Percentiles rank a stretch among this genome's conserved stretches.
Evolutionary conservation across 2,797 vertebrate genomes (phyloP).

Genomic region (Eptatretus atami): DNA sequence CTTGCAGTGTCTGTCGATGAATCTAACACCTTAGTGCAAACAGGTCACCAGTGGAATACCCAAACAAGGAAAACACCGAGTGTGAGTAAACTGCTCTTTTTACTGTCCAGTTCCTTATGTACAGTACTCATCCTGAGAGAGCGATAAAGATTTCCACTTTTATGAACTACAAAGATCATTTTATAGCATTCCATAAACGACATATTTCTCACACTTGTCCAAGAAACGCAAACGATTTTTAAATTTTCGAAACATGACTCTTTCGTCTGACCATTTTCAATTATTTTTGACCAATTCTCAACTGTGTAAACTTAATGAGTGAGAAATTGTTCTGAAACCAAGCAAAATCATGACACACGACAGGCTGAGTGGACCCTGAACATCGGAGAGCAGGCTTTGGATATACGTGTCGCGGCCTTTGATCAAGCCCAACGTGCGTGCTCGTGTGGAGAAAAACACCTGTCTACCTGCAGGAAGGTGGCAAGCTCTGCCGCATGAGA

Average conservation of each 20-base stretch:
- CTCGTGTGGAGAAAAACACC: conserved; percentile 63
- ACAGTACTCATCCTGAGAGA: too few species aligned
- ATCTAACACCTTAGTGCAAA: too few species aligned
- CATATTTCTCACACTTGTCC: not conserved
- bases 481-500: conserved; percentile 70
- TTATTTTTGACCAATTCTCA: too few species aligned
- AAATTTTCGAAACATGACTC: not conserved
- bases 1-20: too few species aligned
- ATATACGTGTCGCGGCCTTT: conserved; percentile 33
- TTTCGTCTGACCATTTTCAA: conserved; percentile 6
- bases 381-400: conserved; percentile 60
- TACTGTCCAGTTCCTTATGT: too few species aligned
- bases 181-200: not conserved
- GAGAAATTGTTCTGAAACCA: not conserved
- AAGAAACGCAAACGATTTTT: not conserved
- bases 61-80: too few species aligned
- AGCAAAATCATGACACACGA: conserved; percentile 9
- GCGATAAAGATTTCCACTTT: too few species aligned
- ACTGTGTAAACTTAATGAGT: too few species aligned
- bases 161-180: too few species aligned
- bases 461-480: conserved; percentile 71
- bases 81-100: too few species aligned
- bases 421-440: conserved; percentile 31
- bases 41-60: too few species aligned
- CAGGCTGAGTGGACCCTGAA: conserved; percentile 72